These are phyloP conservation scores for Macrotis lagotis DNA, from an alignment of 2,113 vertebrate species.

Conservation along the genomic window DNA sequence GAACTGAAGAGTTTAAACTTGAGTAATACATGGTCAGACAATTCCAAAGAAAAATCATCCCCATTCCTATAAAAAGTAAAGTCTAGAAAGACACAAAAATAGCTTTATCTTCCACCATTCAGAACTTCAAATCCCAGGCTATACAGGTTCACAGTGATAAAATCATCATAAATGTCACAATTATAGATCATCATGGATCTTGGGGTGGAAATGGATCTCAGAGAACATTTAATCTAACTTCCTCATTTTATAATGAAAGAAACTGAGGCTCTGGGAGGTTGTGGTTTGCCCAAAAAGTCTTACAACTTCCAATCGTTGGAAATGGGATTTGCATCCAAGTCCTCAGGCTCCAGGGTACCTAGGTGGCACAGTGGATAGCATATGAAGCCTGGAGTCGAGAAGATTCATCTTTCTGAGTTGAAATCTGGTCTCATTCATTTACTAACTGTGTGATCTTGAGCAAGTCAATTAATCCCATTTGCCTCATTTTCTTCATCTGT, in stretches of 20 bases:
- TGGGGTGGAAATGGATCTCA: background rate
- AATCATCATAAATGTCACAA: background rate
- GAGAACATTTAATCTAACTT: background rate
- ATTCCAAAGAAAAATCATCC: background rate
- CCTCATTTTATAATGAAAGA: background rate
- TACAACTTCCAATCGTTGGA: background rate
- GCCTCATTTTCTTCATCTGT: background rate
- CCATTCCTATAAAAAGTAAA: background rate
- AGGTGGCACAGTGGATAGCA: background rate
- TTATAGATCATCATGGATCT: background rate
- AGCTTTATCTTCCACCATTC: background rate
- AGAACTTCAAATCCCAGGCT: background rate
- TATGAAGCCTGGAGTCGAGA: background rate
- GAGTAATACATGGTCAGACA: background rate
- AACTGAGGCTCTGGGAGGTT: background rate
- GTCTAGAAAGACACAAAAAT: background rate
- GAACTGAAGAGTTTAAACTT: background rate
- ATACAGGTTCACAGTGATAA: background rate
- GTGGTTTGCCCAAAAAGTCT: background rate
- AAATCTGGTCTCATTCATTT: background rate
- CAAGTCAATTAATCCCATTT: background rate
- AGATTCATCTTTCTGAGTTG: background rate
- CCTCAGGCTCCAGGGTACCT: background rate
- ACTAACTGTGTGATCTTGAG: background rate
- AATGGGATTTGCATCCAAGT: background rate